These are phyloP conservation scores for Xenentodon cancila DNA, from an alignment of 2,797 vertebrate genomes.

Conservation along the genomic window DNA sequence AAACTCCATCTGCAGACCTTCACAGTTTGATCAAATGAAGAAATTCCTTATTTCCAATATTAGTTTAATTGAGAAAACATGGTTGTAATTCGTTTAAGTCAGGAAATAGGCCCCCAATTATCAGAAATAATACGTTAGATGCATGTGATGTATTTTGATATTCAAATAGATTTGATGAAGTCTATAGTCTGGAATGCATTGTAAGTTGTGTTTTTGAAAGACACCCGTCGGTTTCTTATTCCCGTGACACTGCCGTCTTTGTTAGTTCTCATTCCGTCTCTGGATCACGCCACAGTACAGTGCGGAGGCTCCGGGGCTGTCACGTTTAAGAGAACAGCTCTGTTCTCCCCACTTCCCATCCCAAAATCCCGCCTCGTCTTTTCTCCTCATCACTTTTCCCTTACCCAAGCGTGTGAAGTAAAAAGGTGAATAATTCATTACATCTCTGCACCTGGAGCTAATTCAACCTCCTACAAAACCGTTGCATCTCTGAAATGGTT, in stretches of 20 bases:
- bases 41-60: no score
- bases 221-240: neutral
- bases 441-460: slow-evolving; percentile 58
- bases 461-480: slow-evolving; percentile 31
- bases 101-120: no score
- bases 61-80: no score
- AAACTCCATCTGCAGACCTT: no score
- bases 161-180: no score
- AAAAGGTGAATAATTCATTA: slow-evolving; percentile 64
- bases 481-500: slow-evolving; percentile 48
- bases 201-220: no score
- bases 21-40: no score
- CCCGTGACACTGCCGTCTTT: slow-evolving; percentile 23
- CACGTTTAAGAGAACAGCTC: slow-evolving; percentile 48
- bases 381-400: slow-evolving; percentile 10
- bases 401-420: slow-evolving; percentile 25
- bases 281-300: slow-evolving; percentile 17
- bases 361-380: slow-evolving; percentile 24
- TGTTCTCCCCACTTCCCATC: slow-evolving; percentile 34
- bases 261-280: slow-evolving; percentile 25
- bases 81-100: no score
- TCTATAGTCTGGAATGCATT: no score
- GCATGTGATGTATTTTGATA: no score
- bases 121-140: no score
- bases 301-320: slow-evolving; percentile 37